A percentile compares a stretch with the other conserved stretches of the same genome.
Evolutionary conservation across 2,797 vertebrate species (phyloP).

Genomic region (Cossypha niveicapilla): DNA sequence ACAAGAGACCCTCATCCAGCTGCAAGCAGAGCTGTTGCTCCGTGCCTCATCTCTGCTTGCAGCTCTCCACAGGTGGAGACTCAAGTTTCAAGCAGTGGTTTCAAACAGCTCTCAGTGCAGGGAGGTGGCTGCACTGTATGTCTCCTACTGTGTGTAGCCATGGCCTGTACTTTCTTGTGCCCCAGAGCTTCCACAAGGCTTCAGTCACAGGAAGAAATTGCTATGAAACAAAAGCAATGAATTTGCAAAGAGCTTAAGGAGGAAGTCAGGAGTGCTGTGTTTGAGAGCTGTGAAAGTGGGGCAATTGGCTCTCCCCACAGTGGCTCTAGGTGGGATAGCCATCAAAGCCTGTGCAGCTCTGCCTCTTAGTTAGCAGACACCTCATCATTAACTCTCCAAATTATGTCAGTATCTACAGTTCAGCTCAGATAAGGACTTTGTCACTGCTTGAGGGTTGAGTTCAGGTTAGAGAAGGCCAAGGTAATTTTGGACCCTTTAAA

Average conservation of each 20-base stretch:
- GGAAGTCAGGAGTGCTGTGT: not conserved
- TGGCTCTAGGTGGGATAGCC: not conserved
- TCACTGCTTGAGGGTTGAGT: not conserved
- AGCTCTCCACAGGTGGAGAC: not conserved
- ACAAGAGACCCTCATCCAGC: not conserved
- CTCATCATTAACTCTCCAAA: not conserved
- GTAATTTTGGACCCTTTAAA: not conserved
- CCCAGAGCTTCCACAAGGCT: not conserved
- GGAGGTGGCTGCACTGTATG: not conserved
- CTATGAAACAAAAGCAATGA: not conserved
- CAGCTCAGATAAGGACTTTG: not conserved
- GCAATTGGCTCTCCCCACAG: not conserved
- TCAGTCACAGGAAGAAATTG: not conserved
- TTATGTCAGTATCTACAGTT: not conserved
- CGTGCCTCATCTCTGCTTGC: accelerated
- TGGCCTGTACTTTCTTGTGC: not conserved
- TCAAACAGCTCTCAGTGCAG: not conserved
- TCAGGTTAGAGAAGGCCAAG: not conserved
- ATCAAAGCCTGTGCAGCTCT: not conserved
- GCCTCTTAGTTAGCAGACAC: not conserved
- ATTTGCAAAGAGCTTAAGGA: not conserved
- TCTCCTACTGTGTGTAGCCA: not conserved
- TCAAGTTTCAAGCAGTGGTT: not conserved
- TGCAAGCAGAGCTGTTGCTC: not conserved
- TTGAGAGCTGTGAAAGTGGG: not conserved